A percentile compares a stretch with the other conserved stretches of the same genome.
Conservation (phyloP, 2,113 vertebrate genomes). For the Megalops atlanticus region DNA sequence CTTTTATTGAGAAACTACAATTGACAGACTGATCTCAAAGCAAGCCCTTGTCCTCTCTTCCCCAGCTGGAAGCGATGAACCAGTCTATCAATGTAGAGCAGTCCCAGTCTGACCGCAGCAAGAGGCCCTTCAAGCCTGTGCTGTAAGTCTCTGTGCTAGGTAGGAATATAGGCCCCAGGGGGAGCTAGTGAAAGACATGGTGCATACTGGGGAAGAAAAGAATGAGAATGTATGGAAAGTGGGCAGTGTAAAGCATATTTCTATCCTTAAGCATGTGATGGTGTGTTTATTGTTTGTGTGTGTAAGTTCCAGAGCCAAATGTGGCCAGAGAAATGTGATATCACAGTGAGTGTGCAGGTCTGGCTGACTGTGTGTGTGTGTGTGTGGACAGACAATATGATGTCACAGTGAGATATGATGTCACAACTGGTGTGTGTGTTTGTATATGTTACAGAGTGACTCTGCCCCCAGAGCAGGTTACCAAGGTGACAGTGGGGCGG, state of each 20-base stretch:
- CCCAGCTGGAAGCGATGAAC: constrained; percentile 92
- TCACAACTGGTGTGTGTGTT: not conserved
- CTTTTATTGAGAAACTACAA: not conserved
- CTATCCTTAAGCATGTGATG: too few species aligned
- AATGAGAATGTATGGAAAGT: not conserved
- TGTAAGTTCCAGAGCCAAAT: not conserved
- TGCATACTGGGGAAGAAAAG: not conserved
- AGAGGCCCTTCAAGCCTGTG: constrained; percentile 95
- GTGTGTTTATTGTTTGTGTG: not conserved
- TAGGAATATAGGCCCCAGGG: not conserved
- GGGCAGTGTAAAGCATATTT: too few species aligned
- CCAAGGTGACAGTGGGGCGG: constrained; percentile 94
- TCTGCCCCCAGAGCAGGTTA: constrained; percentile 93
- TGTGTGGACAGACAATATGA: not conserved
- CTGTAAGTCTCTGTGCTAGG: constrained; percentile 77
- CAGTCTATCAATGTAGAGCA: constrained; percentile 98
- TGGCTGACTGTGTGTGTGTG: not conserved
- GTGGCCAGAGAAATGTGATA: not conserved
- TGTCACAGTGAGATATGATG: too few species aligned
- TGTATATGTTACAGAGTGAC: constrained; percentile 74
- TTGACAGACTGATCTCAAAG: not conserved
- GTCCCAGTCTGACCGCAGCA: constrained; percentile 97
- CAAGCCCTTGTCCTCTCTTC: constrained; percentile 8
- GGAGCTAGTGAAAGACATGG: not conserved
- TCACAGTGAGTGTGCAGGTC: not conserved